Evolutionary conservation across 1,140 invertebrate genomes (phyloP), one percentile per base, ranked within the genome.

Genomic region (Bombus superbus): DNA sequence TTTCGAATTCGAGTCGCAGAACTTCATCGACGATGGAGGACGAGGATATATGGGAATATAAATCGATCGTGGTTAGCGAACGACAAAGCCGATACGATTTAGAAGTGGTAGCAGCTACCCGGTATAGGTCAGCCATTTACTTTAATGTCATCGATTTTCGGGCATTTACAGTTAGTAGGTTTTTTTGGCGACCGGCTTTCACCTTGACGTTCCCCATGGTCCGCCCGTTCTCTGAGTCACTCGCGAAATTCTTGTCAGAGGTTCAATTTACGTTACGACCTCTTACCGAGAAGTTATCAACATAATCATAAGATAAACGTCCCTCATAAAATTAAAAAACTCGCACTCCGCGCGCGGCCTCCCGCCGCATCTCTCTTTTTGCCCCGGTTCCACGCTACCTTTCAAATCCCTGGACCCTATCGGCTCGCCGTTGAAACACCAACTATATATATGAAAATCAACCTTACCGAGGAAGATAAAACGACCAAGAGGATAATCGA

Each of bases 231-330:
- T 57, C 40, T 81, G 79, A 83, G 38, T 86, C 85, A 83, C 38
- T 44, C 85, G 40, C 72, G 80, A 73, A 81, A 86, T 76, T 76
- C 80, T 86, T 83, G 85, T 71, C 85, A 47, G 78, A 28, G 66
- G 76, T 76, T 83, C 88, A 88, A 89, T 89, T 89, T 89, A 89
- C 88, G 86, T 89, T 89, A 87, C 80, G 86, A 77, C 72, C 86
- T 25, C 73, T 72, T 89, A 89, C 88, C 87, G 87, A 86, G 88
- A 89, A 89, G 83, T 88, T 88, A 89, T 89, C 83, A 89, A 89
- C 88, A 89, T 89, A 89, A 89, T 89, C 87, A 42, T 82, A 86
- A 89, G 88, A 89, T 89, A 89, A 89, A 89, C 80, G 83, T 80
- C 68, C 62, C 71, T 89, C 88, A 68, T 89, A 89, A 89, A 89